Evolutionary conservation across 2,888 invertebrate genomes (phyloP).

Genomic region (Abscondita cerata): DNA sequence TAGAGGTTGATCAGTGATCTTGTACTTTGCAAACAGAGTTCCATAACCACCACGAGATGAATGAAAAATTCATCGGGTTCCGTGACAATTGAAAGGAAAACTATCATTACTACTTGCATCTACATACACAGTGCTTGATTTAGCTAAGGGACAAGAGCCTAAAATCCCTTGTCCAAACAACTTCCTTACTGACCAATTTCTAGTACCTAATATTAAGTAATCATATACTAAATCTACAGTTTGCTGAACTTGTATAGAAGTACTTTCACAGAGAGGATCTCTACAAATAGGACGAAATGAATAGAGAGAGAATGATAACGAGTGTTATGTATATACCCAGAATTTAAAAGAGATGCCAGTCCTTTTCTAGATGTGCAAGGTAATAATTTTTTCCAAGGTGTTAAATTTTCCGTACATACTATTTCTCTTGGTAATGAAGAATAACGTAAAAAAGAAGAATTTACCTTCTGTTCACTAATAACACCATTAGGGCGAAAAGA

Average conservation of each 20-base stretch:
- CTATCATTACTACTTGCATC: constrained; percentile 73
- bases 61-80: constrained; percentile 64
- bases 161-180: constrained; percentile 87
- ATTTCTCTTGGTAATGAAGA: constrained; percentile 94
- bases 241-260: constrained; percentile 81
- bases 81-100: constrained; percentile 66
- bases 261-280: constrained; percentile 60
- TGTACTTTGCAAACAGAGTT: constrained; percentile 74
- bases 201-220: constrained; percentile 67
- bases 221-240: constrained; percentile 90
- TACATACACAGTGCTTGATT: constrained; percentile 79
- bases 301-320: constrained; percentile 91
- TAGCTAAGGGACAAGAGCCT: constrained; percentile 82
- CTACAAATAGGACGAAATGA: constrained; percentile 80
- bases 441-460: constrained; percentile 72
- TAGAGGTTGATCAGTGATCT: constrained; percentile 62
- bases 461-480: constrained; percentile 56
- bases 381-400: constrained; percentile 96
- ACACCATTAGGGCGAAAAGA: constrained; percentile 81
- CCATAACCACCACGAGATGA: constrained; percentile 75
- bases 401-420: constrained; percentile 98
- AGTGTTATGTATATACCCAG: constrained; percentile 89
- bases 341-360: constrained; percentile 85
- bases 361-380: constrained; percentile 94
- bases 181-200: constrained; percentile 86